Evolutionary conservation across 2,113 vertebrate species (phyloP).

Genomic region (Pteropus alecto): DNA sequence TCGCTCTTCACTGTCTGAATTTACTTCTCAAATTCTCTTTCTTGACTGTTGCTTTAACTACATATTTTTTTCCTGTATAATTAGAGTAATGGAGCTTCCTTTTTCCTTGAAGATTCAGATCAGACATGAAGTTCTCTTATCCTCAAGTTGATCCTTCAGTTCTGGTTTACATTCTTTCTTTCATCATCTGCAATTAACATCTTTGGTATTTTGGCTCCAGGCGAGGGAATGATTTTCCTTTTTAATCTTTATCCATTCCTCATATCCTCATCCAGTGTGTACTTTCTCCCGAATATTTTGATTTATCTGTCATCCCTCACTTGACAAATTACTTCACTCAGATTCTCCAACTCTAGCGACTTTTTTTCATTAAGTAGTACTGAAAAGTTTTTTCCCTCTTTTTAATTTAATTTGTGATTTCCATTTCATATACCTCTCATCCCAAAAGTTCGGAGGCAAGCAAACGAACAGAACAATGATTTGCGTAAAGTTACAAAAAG

Average conservation of each 20-base stretch:
- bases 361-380: not conserved
- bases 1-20: not conserved
- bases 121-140: not conserved
- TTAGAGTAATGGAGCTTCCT: not conserved
- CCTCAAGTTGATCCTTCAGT: not conserved
- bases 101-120: constrained; percentile 9
- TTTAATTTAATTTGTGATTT: not conserved
- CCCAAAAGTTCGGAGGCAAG: not conserved
- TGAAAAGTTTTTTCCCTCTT: not conserved
- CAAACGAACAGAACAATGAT: not conserved
- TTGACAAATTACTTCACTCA: not conserved
- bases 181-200: not conserved
- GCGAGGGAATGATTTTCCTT: not conserved
- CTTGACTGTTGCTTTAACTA: not conserved
- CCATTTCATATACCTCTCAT: not conserved
- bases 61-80: not conserved
- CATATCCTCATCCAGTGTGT: not conserved
- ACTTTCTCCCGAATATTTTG: not conserved
- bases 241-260: not conserved
- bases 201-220: not conserved
- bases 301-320: not conserved
- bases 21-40: not conserved
- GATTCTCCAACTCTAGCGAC: not conserved
- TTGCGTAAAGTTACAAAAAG: not conserved
- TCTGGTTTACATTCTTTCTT: not conserved